Conservation (phyloP, 1,140 invertebrate genomes). For the Scaptomyza pallida region DNA sequence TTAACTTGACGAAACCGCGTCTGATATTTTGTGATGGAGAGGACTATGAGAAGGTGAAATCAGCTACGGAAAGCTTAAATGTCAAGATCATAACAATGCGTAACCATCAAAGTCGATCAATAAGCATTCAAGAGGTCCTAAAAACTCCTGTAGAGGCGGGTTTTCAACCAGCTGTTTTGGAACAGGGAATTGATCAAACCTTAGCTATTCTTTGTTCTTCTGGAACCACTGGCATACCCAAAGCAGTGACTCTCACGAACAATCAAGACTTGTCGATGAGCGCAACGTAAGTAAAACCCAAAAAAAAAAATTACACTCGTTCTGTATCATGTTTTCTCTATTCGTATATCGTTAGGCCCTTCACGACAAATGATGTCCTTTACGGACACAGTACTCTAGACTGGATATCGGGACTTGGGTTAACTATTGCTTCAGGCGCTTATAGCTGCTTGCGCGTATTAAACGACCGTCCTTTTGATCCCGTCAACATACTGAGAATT, state of each 20-base stretch:
- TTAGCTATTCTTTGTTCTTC: conserved; percentile 85
- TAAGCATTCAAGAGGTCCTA: conserved; percentile 48
- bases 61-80: conserved; percentile 33
- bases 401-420: conserved; percentile 62
- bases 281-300: no score
- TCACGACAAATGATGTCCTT: conserved; percentile 56
- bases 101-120: conserved; percentile 40
- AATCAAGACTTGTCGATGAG: conserved; percentile 50
- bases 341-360: conserved; percentile 4
- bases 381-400: conserved; percentile 60
- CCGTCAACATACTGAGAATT: conserved; percentile 34
- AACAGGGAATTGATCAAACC: conserved; percentile 55
- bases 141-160: conserved; percentile 34
- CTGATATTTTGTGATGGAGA: conserved; percentile 74
- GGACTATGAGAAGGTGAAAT: conserved; percentile 54
- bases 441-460: conserved; percentile 60
- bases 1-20: conserved; percentile 55
- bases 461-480: conserved; percentile 54
- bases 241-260: conserved; percentile 89
- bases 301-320: no score
- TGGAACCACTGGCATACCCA: conserved; percentile 91
- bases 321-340: no score
- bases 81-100: conserved; percentile 63
- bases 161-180: conserved; percentile 47
- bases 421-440: conserved; percentile 43